Evolutionary conservation across 2,888 invertebrate species (phyloP), one percentile per base, ranked within the genome.

Genomic region (Latrodectus hesperus): DNA sequence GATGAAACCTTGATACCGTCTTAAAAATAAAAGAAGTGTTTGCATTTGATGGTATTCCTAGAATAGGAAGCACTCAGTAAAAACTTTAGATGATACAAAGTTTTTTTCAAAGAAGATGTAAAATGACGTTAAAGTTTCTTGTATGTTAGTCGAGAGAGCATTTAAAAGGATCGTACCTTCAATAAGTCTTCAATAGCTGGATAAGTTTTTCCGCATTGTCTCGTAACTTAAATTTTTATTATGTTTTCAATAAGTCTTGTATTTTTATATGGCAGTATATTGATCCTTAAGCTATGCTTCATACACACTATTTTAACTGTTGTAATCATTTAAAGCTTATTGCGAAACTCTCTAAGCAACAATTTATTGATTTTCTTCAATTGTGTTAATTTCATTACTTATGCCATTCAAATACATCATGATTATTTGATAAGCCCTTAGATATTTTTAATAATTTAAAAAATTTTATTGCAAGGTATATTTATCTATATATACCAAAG

Each of bases 41-140:
- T 51, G 81, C 52, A 81, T 81, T 81, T 81, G 81, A 81, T 81
- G 67, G 81, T 55, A 55, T 80, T 72, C 22, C 22, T 17, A 17
- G n/a, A 72, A 51, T 49, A 71, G 71, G 73, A 81, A 81, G 73
- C 26, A 51, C 53, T 51, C 52, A 64, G 38, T 22, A 53, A 65
- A 78, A 55, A 55, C 53, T 78, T 70, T 22, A 26, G 65, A 67
- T 22, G 64, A 71, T 72, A 51, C 49, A 71, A 64, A 51, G 71
- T 10, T 6, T 55, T 78, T 53, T 72, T 60, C 38, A 49, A 55
- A 80, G 64, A 49, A 60, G 64, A 64, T 80, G 80, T 72, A 49
- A 55, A 64, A 52, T 52, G 14, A 65, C 81, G 73, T 81, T 73
- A 73, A 73, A 73, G 65, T 51, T 67, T 72, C 81, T 51, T 53